Conservation (phyloP, 2,797 vertebrate genomes). For the Phaenicophaeus curvirostris region DNA sequence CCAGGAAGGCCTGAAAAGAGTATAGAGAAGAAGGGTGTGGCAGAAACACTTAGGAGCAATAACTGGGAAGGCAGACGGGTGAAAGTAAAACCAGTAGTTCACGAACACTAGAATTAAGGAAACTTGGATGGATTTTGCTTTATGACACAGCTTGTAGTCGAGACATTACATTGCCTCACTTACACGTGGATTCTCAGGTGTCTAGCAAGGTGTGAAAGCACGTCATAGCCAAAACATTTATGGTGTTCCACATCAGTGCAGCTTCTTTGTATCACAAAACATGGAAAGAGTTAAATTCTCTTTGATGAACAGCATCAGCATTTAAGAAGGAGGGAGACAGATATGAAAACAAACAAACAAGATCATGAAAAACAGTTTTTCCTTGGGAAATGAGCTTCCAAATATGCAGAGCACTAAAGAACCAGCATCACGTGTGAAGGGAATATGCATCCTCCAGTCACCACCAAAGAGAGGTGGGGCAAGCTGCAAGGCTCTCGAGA, state of each 20-base stretch:
- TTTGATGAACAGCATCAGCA: background rate
- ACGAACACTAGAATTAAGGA: background rate
- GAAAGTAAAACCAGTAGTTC: background rate
- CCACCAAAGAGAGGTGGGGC: background rate
- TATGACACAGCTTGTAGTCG: background rate
- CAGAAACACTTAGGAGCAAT: background rate
- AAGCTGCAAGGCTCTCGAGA: background rate
- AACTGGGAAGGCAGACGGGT: background rate
- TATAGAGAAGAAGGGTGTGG: background rate
- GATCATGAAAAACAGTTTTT: background rate
- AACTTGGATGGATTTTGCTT: background rate
- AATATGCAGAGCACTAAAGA: background rate
- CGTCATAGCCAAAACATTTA: background rate
- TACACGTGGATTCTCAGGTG: background rate
- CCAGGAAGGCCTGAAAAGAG: constrained; percentile 36
- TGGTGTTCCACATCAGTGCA: background rate
- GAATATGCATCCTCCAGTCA: background rate
- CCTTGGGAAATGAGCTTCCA: background rate
- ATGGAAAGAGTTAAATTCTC: background rate
- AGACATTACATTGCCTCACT: background rate
- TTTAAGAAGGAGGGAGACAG: background rate
- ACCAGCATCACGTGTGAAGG: background rate
- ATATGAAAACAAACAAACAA: background rate
- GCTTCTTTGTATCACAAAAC: background rate
- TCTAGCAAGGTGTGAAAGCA: background rate